A percentile compares a stretch with the other conserved stretches of the same genome.
phyloP scores from a whole-genome alignment of 1,140 invertebrate genomes.

The Drosophila murphyi region DNA sequence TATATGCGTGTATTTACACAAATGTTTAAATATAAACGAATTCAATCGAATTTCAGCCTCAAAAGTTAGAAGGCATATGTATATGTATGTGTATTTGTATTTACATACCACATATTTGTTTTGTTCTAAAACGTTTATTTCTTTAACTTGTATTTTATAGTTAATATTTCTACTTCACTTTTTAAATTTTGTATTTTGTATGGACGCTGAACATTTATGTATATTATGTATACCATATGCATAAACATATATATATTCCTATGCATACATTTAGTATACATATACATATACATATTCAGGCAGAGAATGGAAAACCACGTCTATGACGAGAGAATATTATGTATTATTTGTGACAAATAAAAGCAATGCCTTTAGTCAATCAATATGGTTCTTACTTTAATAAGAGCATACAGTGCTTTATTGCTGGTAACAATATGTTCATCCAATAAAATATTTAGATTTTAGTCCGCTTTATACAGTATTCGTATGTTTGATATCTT shows the following conservation, averaged over 20 bases:
- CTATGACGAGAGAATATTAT: background rate
- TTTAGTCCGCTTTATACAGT: background rate
- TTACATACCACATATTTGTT: conserved; percentile 8
- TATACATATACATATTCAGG: background rate
- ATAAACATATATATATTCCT: background rate
- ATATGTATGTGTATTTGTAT: conserved; percentile 8
- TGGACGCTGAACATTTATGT: background rate
- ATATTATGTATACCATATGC: background rate
- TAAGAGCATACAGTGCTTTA: background rate
- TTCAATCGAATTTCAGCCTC: conserved; percentile 46
- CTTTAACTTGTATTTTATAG: background rate
- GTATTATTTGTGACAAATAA: background rate
- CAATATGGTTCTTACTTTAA: background rate
- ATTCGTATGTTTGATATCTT: background rate
- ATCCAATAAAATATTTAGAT: background rate
- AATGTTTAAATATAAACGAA: conserved; percentile 27
- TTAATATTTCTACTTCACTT: background rate
- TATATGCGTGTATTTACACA: conserved; percentile 22
- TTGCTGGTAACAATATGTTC: background rate
- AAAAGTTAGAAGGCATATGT: conserved; percentile 33
- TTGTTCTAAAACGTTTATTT: conserved; percentile 12
- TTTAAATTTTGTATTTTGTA: background rate
- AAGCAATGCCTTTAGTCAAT: background rate
- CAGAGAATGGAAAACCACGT: background rate
- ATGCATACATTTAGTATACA: background rate